Conservation (phyloP, 2,113 vertebrate genomes). For the Hyperopisus bebe region DNA sequence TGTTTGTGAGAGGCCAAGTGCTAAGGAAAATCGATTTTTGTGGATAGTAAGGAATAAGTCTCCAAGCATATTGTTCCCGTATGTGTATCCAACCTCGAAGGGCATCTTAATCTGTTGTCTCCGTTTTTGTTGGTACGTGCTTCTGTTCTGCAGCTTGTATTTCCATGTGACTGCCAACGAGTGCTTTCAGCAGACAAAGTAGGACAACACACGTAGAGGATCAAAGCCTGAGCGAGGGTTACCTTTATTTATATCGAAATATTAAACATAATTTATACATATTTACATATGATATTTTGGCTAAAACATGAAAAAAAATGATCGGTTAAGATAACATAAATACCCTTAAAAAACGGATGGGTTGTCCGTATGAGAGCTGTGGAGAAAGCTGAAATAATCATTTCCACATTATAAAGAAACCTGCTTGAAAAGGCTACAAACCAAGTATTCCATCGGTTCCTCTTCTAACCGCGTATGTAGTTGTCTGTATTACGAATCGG, state of each 20-base stretch:
- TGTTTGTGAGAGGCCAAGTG: not conserved
- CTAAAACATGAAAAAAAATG: slow-evolving; percentile 26
- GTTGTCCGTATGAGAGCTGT: not conserved
- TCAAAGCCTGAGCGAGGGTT: not conserved
- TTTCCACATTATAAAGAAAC: not conserved
- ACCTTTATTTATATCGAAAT: slow-evolving; percentile 45
- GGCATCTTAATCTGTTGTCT: not conserved
- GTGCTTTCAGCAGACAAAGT: not conserved
- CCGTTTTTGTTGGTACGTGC: not conserved
- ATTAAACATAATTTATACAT: slow-evolving; percentile 41
- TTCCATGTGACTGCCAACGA: not conserved
- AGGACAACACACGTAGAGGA: not conserved
- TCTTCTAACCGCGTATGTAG: not conserved
- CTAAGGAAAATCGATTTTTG: not conserved
- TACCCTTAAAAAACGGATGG: not conserved
- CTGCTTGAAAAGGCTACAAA: not conserved
- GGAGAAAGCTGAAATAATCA: not conserved
- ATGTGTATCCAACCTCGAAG: not conserved
- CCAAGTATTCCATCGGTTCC: not conserved
- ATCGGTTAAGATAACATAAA: slow-evolving; percentile 3
- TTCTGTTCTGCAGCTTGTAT: not conserved
- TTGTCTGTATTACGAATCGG: too few relatives aligned
- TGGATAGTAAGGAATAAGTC: not conserved
- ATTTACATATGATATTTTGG: slow-evolving; percentile 43
- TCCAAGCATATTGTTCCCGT: not conserved